phyloP scores from a whole-genome alignment of 2,888 invertebrate genomes.

The Tetragnatha montana region DNA sequence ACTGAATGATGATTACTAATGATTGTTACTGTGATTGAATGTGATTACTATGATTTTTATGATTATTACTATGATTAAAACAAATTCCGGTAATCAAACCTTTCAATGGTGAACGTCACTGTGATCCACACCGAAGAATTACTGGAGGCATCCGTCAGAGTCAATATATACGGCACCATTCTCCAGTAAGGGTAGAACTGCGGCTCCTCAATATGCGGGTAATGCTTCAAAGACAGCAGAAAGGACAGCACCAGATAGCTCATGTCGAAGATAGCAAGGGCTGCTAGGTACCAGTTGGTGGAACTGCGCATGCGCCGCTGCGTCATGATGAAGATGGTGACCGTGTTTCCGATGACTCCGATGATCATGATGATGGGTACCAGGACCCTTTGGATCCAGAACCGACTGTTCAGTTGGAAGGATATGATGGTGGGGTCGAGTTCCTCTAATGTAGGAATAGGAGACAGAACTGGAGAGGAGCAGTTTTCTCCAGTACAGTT shows the following conservation, averaged over 20 bases:
- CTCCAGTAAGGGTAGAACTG: constrained; percentile 80
- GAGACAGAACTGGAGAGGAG: neutral
- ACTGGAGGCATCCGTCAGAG: constrained; percentile 82
- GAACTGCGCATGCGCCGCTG: constrained; percentile 84
- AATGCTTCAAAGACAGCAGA: constrained; percentile 81
- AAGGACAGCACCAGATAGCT: constrained; percentile 83
- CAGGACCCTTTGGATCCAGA: constrained; percentile 80
- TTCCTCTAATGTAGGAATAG: neutral
- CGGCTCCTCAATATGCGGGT: constrained; percentile 79
- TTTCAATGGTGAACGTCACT: constrained; percentile 85
- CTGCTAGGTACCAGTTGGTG: constrained; percentile 85
- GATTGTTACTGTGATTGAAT: no score
- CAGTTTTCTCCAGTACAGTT: constrained; percentile 8
- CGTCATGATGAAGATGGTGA: constrained; percentile 80
- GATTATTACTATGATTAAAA: no score
- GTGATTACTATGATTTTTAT: no score
- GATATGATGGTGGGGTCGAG: constrained; percentile 29
- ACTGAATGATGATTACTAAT: no score
- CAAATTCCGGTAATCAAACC: no score
- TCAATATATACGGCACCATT: constrained; percentile 79
- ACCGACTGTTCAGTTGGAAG: constrained; percentile 71
- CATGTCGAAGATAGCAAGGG: constrained; percentile 84
- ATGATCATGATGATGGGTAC: constrained; percentile 82
- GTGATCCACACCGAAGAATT: constrained; percentile 86
- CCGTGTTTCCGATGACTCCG: constrained; percentile 83